Conservation (phyloP, 2,113 vertebrate species). For the Stictonetta naevosa region DNA sequence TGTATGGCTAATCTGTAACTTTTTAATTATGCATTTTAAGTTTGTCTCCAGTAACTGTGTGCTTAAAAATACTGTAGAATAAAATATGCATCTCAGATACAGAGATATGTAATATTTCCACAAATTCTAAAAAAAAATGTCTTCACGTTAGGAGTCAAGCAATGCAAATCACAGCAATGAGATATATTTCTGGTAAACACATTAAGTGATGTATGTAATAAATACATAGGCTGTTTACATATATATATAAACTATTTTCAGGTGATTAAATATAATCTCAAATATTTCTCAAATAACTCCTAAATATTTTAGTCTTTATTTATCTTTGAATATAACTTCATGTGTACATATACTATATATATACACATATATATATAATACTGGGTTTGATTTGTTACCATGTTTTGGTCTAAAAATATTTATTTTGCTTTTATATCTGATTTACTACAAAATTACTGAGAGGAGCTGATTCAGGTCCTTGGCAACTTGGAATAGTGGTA, state of each 20-base stretch:
- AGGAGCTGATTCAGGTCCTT: not conserved
- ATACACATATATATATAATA: not conserved
- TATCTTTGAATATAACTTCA: not conserved
- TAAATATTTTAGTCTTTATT: not conserved
- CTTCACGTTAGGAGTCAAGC: not conserved
- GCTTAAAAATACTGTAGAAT: not conserved
- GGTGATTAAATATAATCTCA: not conserved
- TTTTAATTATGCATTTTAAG: conserved; percentile 15
- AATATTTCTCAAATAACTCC: not conserved
- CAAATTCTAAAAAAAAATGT: not conserved
- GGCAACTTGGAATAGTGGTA: not conserved
- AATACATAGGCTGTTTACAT: not conserved
- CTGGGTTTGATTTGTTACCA: not conserved
- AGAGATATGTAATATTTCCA: not conserved
- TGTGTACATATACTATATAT: no score
- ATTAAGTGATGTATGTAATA: not conserved
- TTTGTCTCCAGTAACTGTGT: not conserved
- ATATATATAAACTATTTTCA: not conserved
- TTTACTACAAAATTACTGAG: not conserved
- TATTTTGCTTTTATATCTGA: not conserved
- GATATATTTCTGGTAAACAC: not conserved
- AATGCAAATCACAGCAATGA: conserved; percentile 12
- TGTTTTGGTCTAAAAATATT: not conserved
- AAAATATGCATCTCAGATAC: not conserved
- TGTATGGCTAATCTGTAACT: not conserved